Evolutionary conservation across 1,140 invertebrate species (phyloP), one percentile per base, ranked within the genome.

Genomic region (Zaprionus ornatus): DNA sequence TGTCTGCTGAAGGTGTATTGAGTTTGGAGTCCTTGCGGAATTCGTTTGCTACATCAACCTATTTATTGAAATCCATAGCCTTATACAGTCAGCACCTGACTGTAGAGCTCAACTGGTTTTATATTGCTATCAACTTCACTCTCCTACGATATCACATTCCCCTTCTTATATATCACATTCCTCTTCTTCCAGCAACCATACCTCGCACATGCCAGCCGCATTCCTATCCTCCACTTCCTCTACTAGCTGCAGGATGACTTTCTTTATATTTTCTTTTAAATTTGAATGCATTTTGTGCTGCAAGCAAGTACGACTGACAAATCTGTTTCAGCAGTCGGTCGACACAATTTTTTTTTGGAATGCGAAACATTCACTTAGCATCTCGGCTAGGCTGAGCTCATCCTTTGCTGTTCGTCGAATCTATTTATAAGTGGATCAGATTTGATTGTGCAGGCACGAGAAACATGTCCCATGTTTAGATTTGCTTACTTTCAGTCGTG

Each of bases 261-360:
- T 68, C 17, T 12, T 56, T 56, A 13, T 64, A 74, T 25, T 19
- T 40, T 3, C 63, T 17, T n/a, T 73, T 66, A 7, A 73, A 60
- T 19, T 35, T 35, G 32, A 40, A 40, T 13, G 37, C 64, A 55
- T 45, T 69, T 25, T 48, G 29, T 3, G 65, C 37, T 3, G 12
- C 71, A 12, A 37, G 12, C 4, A 55, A 37, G 17, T 50, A 74
- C 3, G 45, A 21, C 17, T 27, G 12, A 9, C 71, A 74, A 37
- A 68, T 74, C 12, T 48, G 12, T 12, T 74, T 61, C 4, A 57
- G 56, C 15, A 74, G 37, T n/a, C 32, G 25, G 60, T 67, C 70
- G 7, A n/a, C n/a, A n/a, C n/a, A n/a, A n/a, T 60, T 32, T 6
- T 40, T 17, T 67, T 57, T n/a, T 37, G 62, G 12, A n/a, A 40